These are phyloP conservation scores for Artemisiospiza belli DNA, from an alignment of 2,113 vertebrate genomes.

Conservation along the genomic window DNA sequence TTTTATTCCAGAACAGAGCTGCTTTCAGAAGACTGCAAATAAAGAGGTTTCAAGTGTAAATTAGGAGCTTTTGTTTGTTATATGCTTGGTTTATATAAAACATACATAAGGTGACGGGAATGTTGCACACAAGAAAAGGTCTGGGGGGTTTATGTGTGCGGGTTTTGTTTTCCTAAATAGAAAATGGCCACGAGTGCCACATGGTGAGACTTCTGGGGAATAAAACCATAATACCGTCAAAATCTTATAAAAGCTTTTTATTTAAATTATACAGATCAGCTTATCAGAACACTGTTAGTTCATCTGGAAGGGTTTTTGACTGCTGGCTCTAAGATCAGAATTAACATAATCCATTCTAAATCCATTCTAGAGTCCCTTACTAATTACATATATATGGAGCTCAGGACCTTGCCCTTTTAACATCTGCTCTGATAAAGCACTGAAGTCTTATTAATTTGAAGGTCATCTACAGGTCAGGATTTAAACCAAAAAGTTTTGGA, in stretches of 20 bases:
- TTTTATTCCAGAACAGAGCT: conserved; percentile 40
- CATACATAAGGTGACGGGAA: conserved; percentile 17
- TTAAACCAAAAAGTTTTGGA: conserved; percentile 38
- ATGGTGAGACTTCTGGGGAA: conserved; percentile 63
- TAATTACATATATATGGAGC: conserved; percentile 67
- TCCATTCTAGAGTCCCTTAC: conserved; percentile 53
- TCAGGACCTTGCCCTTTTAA: conserved; percentile 61
- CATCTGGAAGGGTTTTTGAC: conserved; percentile 70
- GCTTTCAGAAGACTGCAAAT: conserved; percentile 46
- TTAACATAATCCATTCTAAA: conserved; percentile 76
- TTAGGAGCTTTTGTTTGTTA: conserved; percentile 50
- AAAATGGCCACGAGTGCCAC: conserved; percentile 24
- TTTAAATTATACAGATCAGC: conserved; percentile 68
- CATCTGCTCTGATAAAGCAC: conserved; percentile 67
- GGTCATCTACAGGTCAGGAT: conserved; percentile 60
- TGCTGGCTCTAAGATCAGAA: conserved; percentile 62
- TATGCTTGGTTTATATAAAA: conserved; percentile 42
- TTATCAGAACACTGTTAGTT: conserved; percentile 70
- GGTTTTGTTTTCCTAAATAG: conserved; percentile 1
- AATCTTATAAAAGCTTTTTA: conserved; percentile 61
- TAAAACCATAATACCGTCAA: conserved; percentile 62
- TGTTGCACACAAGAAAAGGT: conserved; percentile 34
- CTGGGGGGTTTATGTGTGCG: neutral
- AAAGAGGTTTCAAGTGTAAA: conserved; percentile 62
- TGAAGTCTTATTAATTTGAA: conserved; percentile 59